Base-by-base conservation (phyloP, 2,888 invertebrate genomes). In the Acanthopleura granulata region DNA sequence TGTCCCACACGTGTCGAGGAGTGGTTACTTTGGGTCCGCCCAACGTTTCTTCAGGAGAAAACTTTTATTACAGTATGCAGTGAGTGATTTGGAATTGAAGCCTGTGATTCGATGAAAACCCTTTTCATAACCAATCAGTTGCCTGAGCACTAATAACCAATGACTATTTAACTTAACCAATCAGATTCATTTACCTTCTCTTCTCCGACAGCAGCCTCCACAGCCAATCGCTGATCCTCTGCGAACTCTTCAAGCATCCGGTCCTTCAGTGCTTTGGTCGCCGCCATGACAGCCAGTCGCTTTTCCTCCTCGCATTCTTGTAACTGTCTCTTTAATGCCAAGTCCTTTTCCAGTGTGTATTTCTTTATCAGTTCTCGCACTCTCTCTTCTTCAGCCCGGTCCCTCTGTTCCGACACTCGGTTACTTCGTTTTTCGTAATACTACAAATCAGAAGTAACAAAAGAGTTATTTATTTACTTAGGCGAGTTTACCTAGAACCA, bases 241-340 rank as follows among this genome's bases (percentile, higher is more conserved):
- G 73, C 74, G 57, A 79, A 81, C 71, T 80, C 78, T 15, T 77
- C 61, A 9, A 77, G 66, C 25, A 82, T 74, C 50, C 72, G 62
- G 14, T 73, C 69, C 50, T 51, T 27, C 11, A 78, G 72, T n/a
- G 61, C 76, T 27, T 50, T 73, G 62, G 77, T 74, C 0, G 83
- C 80, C n/a, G 75, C 76, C 27, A 80, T 70, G 0, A 84, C 69
- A 18, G 82, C 81, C 18, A 66, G 18, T 62, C 72, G 30, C 69
- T 78, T 76, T n/a, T 78, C 30, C 15, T 66, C 40, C 27, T 81
- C 78, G 66, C 73, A 75, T 72, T 79, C 79, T 49, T 76, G 78
- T 75, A 75, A 77, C 75, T 81, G 83, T 50, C 30, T 14, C 15
- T 62, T 66, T 25, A 83, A 70, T 0, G 82, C 83, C 22, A 78